Evolutionary conservation across 2,113 vertebrate genomes (phyloP), one percentile per base, ranked within the genome.

Genomic region (Morphnarchus princeps): DNA sequence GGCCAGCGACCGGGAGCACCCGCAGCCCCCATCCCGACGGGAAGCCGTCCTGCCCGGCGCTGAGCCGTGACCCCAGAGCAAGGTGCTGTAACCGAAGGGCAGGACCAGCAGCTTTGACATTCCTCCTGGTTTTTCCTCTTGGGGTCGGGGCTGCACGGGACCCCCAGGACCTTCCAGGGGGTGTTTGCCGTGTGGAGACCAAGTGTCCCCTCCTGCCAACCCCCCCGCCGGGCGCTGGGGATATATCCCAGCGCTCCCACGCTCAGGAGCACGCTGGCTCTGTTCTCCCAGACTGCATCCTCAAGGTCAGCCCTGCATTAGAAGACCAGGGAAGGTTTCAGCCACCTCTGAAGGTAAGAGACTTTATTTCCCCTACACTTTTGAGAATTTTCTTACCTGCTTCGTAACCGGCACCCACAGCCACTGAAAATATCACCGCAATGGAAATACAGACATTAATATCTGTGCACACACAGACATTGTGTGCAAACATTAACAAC

Each of bases 1-100:
- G 63, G 40, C 24, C n/a, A 9, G 40, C 3, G 4, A 40, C 29
- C 7, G 1, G 36, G 49, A 40, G 20, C 31, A 47, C 16, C 25
- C 24, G 0, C 13, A 1, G 54, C 69, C 47, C 47, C 38, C 4
- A 0, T 61, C 45, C 38, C 6, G 1, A 7, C 2, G 43, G 18
- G 54, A 52, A 19, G 3, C 21, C 61, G 25, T 45, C 61, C 70
- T 67, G 61, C 43, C 61, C 15, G 3, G 11, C 29, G 24, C 34
- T 22, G 36, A 9, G 26, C 74, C 5, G 3, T 4, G 16, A 31
- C 26, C 61, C 45, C 3, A 0, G 19, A 61, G 55, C 62, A 45
- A 61, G 28, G 16, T 29, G 14, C 62, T 31, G 40, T 12, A 62
- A 40, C 25, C 7, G 0, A 34, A 38, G 62, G 21, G 4, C n/a